Evolutionary conservation across 2,797 vertebrate genomes (phyloP).

Genomic region (Catamblyrhynchus diadema): DNA sequence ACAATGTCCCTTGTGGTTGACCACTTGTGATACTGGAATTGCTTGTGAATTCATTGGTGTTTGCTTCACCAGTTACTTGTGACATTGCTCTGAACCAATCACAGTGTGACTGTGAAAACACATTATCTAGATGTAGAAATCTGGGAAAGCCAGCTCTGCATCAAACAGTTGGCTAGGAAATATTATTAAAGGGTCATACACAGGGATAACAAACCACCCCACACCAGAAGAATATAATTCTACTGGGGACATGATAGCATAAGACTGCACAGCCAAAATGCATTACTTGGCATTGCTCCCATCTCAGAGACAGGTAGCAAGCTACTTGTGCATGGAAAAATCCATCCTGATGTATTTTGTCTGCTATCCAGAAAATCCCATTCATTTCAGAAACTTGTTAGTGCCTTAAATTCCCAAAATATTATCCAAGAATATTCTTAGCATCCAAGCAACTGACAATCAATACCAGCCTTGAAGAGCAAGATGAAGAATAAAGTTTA

Average conservation of each 20-base stretch:
- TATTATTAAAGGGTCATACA: not conserved
- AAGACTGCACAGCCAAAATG: not conserved
- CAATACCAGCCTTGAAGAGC: constrained; percentile 18
- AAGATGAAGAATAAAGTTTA: constrained; percentile 36
- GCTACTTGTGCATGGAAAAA: not conserved
- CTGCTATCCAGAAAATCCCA: not conserved
- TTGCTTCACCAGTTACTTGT: not conserved
- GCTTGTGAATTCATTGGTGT: not conserved
- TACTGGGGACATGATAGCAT: not conserved
- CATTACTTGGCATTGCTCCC: not conserved
- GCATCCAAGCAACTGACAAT: constrained; percentile 39
- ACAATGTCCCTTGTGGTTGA: not conserved
- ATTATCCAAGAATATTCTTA: constrained; percentile 34
- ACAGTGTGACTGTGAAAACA: not conserved
- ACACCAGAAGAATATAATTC: not conserved
- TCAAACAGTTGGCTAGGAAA: not conserved
- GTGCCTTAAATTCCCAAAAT: constrained; percentile 17
- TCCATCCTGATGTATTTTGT: not conserved
- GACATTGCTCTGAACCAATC: constrained; percentile 29
- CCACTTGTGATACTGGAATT: not conserved
- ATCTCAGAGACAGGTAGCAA: not conserved
- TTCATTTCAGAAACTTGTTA: constrained; percentile 35
- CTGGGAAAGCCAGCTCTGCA: not conserved
- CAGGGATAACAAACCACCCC: not conserved
- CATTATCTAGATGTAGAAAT: not conserved